These are phyloP conservation scores for Anneissia japonica DNA, from an alignment of 35 echinoderm and acorn worm genomes.

Conservation along the genomic window DNA sequence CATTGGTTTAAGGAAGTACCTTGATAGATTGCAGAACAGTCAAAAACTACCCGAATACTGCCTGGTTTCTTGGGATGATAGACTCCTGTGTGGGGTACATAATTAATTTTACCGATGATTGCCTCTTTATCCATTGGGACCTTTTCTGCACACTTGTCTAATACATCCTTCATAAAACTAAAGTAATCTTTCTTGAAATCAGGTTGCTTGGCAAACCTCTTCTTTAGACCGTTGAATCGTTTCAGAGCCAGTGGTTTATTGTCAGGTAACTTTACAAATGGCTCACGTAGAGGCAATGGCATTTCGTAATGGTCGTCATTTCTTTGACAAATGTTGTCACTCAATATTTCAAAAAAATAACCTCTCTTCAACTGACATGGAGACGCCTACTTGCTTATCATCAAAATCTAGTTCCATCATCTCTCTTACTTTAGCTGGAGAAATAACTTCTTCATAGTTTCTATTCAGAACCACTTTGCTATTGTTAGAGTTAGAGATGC, in stretches of 20 bases:
- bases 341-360: background rate
- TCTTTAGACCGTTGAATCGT: background rate
- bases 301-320: slow-evolving; percentile 44
- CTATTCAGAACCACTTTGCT: slow-evolving; percentile 16
- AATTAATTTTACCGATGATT: no score
- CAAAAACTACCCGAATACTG: no score
- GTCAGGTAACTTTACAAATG: slow-evolving; percentile 15
- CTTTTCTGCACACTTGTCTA: slow-evolving; percentile 17
- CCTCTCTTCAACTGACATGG: slow-evolving; percentile 20
- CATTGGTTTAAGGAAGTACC: background rate
- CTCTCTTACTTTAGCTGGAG: background rate
- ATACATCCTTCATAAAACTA: slow-evolving; percentile 32
- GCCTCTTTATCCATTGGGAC: slow-evolving; percentile 6
- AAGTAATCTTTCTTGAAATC: slow-evolving; percentile 24
- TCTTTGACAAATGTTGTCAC: background rate
- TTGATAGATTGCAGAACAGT: background rate
- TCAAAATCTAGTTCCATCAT: slow-evolving; percentile 36
- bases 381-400: background rate
- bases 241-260: slow-evolving; percentile 14
- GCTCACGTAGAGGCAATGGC: slow-evolving; percentile 21
- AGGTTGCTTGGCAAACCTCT: slow-evolving; percentile 23
- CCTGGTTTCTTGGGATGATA: no score
- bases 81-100: no score
- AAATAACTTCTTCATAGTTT: slow-evolving; percentile 11
- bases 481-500: background rate